Evolutionary conservation across 2,113 vertebrate species (phyloP).

Genomic region (Addax nasomaculatus): DNA sequence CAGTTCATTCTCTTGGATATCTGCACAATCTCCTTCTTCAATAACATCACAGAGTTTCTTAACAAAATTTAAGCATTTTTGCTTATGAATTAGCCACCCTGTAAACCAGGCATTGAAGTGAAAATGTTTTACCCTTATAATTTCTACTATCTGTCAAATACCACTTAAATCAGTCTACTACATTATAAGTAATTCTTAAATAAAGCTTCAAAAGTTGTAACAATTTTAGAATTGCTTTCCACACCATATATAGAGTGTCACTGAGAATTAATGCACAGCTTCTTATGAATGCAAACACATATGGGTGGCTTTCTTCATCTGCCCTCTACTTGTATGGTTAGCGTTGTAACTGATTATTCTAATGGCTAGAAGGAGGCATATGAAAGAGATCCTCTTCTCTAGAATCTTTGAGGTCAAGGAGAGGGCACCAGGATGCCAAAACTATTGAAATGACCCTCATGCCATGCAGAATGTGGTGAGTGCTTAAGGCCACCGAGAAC

Average conservation of each 20-base stretch:
- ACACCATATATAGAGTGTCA: fast-evolving
- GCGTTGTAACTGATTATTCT: not conserved
- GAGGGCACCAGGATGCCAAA: not conserved
- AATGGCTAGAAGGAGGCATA: too few relatives aligned
- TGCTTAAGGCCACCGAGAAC: not conserved
- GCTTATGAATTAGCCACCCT: too few relatives aligned
- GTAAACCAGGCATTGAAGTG: not conserved
- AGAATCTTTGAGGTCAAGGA: not conserved
- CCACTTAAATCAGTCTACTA: not conserved
- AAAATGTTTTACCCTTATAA: not conserved
- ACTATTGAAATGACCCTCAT: fast-evolving
- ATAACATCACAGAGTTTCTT: not conserved
- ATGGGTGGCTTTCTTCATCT: not conserved
- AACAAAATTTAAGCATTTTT: not conserved
- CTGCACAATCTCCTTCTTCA: not conserved
- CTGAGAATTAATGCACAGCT: not conserved
- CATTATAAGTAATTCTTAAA: not conserved
- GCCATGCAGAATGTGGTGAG: not conserved
- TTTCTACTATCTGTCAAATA: not conserved
- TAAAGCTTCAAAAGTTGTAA: not conserved
- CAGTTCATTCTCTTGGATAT: not conserved
- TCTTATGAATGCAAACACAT: fast-evolving
- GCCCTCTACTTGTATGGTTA: not conserved
- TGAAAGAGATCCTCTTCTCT: not conserved
- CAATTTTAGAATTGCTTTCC: not conserved